Percentiles rank a stretch among this genome's conserved stretches.
These are phyloP conservation scores for Aphelenchoides bicaudatus DNA, from an alignment of 2,888 invertebrate species.

Conservation along the genomic window DNA sequence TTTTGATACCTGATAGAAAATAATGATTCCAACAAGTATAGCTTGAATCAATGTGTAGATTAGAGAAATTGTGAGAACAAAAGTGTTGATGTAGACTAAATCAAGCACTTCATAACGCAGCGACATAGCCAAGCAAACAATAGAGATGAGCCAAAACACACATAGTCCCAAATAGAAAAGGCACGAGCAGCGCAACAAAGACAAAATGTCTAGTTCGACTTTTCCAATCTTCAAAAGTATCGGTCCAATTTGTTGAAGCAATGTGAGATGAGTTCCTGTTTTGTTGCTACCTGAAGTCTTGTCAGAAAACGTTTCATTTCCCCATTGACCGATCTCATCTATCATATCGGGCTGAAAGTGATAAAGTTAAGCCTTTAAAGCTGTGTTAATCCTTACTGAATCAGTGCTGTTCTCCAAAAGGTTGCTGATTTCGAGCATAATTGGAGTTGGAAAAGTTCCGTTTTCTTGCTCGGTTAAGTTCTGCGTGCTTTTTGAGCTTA, in stretches of 20 bases:
- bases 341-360: constrained; percentile 4
- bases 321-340: neutral
- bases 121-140: constrained; percentile 43
- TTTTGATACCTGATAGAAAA: constrained; percentile 50
- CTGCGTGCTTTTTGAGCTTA: neutral
- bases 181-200: constrained; percentile 49
- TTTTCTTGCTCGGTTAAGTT: neutral
- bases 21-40: constrained; percentile 37
- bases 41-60: constrained; percentile 46
- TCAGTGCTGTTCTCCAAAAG: neutral
- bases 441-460: constrained; percentile 1
- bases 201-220: constrained; percentile 42
- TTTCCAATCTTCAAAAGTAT: constrained; percentile 16
- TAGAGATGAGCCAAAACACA: constrained; percentile 44
- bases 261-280: constrained; percentile 28
- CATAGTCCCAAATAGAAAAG: constrained; percentile 43
- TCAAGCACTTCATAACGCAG: constrained; percentile 46
- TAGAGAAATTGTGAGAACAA: constrained; percentile 38
- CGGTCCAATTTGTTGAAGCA: constrained; percentile 35
- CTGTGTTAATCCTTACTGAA: neutral
- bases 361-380: neutral
- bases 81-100: constrained; percentile 44
- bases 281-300: neutral
- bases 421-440: constrained; percentile 5
- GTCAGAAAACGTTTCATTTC: constrained; percentile 14